A percentile compares a stretch with the other conserved stretches of the same genome.
Evolutionary conservation across 2,888 invertebrate genomes (phyloP).

Genomic region (Drosophila neonasuta): DNA sequence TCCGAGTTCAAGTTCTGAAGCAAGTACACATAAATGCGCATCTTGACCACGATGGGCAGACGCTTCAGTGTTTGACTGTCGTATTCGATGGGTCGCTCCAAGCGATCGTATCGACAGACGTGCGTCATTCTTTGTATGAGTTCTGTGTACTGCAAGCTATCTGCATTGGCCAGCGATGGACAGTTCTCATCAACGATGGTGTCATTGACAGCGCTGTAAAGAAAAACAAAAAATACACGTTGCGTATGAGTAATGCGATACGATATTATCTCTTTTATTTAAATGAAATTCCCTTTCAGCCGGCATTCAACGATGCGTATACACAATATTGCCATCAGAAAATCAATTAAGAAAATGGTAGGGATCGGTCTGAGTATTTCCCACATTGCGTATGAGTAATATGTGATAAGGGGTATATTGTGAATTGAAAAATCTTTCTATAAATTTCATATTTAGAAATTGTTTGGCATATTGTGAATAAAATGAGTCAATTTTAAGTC

Average conservation of each 20-base stretch:
- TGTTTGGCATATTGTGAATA: no score
- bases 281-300: not conserved
- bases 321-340: not conserved
- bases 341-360: not conserved
- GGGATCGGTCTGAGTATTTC: not conserved
- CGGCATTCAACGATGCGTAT: slow-evolving; percentile 1
- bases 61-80: slow-evolving; percentile 52
- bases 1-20: slow-evolving; percentile 79
- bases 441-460: no score
- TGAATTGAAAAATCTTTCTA: no score
- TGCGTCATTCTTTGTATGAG: slow-evolving; percentile 80
- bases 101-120: slow-evolving; percentile 80
- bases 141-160: slow-evolving; percentile 78
- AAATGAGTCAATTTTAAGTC: no score
- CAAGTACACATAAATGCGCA: slow-evolving; percentile 77
- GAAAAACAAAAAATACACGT: not conserved
- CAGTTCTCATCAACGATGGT: slow-evolving; percentile 72
- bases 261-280: not conserved
- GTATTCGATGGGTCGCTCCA: slow-evolving; percentile 78
- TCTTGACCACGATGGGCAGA: slow-evolving; percentile 72
- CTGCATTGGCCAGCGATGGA: slow-evolving; percentile 75
- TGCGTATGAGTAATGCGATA: slow-evolving; percentile 12
- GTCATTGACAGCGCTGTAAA: slow-evolving; percentile 44
- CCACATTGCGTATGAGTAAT: not conserved
- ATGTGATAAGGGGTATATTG: not conserved